Evolutionary conservation across 2,888 invertebrate species (phyloP).

Genomic region (Cryptocheilus praepositus): DNA sequence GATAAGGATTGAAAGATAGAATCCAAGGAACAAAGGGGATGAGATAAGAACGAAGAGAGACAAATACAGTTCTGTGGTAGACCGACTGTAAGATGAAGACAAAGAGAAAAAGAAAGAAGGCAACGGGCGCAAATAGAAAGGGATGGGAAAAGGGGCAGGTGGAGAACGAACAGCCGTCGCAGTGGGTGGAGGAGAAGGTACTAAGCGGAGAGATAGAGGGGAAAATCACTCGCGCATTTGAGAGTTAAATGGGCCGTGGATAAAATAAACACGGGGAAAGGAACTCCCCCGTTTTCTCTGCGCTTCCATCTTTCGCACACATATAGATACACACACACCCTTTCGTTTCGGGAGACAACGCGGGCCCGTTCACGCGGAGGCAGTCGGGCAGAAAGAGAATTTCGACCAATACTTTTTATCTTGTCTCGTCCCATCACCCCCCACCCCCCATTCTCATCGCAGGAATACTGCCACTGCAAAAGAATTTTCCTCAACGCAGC

Average conservation of each 20-base stretch:
- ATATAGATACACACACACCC: background rate
- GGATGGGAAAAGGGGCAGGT: constrained; percentile 1
- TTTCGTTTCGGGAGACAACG: no score
- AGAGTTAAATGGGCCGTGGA: constrained; percentile 65
- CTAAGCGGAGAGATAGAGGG: constrained; percentile 27
- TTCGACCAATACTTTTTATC: constrained; percentile 47
- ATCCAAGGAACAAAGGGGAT: no score
- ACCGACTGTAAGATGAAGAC: background rate
- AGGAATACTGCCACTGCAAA: background rate
- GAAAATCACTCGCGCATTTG: constrained; percentile 58
- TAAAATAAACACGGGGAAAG: constrained; percentile 61
- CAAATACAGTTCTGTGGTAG: no score
- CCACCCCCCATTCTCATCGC: constrained; percentile 29
- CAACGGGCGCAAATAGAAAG: background rate
- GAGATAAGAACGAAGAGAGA: no score
- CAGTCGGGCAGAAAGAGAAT: constrained; percentile 24
- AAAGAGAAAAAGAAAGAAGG: background rate
- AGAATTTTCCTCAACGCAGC: constrained; percentile 15
- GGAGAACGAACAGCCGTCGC: constrained; percentile 15
- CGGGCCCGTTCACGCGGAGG: no score
- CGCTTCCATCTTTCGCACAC: background rate
- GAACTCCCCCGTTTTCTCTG: constrained; percentile 26
- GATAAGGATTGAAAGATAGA: no score
- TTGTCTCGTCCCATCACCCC: constrained; percentile 35
- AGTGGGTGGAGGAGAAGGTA: constrained; percentile 13